Conservation (phyloP, 2,797 vertebrate genomes). For the Tokudaia tokunoshimensis region DNA sequence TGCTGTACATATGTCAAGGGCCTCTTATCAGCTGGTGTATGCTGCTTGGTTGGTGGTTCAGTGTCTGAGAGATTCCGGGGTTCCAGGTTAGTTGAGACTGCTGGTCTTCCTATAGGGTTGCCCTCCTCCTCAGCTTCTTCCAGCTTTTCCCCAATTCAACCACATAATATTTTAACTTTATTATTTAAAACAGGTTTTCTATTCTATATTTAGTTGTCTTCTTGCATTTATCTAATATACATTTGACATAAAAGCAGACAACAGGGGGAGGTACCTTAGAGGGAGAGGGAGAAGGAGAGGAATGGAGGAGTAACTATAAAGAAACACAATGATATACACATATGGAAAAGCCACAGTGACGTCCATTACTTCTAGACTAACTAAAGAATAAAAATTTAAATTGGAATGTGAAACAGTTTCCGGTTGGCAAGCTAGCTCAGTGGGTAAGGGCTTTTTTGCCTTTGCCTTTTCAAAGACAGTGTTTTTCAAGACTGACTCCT, state of each 20-base stretch:
- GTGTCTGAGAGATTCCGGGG: no score
- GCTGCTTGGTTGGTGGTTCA: no score
- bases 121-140: no score
- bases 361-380: not conserved
- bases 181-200: not conserved
- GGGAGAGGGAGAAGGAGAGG: not conserved
- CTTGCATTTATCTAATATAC: not conserved
- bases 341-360: not conserved
- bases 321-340: not conserved
- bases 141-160: no score
- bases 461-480: not conserved
- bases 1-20: no score
- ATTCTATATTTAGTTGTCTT: not conserved
- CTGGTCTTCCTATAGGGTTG: no score
- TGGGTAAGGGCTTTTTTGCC: not conserved
- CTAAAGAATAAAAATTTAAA: not conserved
- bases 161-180: not conserved
- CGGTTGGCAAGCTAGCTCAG: not conserved
- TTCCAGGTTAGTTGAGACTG: no score
- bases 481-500: not conserved
- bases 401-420: not conserved
- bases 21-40: no score
- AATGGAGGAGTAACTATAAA: no score
- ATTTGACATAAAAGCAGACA: not conserved
- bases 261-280: not conserved